Percentiles rank a stretch among this genome's conserved stretches.
Evolutionary conservation across 2,888 invertebrate genomes (phyloP).

Genomic region (Eurytoma californica): DNA sequence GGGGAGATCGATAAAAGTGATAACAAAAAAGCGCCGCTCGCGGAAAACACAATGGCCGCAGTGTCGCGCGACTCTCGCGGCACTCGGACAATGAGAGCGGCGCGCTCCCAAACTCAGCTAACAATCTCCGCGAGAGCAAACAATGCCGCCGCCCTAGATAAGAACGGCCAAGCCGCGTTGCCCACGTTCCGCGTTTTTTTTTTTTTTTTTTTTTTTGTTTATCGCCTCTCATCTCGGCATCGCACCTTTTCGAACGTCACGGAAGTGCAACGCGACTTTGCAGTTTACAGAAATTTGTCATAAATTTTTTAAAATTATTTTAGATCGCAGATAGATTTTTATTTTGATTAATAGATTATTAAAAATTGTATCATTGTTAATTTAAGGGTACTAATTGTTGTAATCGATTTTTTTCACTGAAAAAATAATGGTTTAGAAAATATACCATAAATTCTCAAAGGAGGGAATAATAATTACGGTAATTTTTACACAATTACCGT

Average conservation of each 20-base stretch:
- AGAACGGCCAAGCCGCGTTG: slow-evolving; percentile 57
- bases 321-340: not conserved
- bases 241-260: not conserved
- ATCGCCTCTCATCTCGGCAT: not conserved
- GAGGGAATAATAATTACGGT: too few species aligned
- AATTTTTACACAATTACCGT: too few species aligned
- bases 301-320: too few species aligned
- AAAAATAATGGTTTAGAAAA: too few species aligned
- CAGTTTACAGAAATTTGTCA: not conserved
- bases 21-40: slow-evolving; percentile 30
- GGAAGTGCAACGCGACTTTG: not conserved
- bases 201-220: not conserved
- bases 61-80: slow-evolving; percentile 62
- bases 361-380: too few species aligned
- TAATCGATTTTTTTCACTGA: too few species aligned
- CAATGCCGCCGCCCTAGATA: slow-evolving; percentile 63
- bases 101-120: slow-evolving; percentile 64
- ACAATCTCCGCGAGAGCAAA: slow-evolving; percentile 63
- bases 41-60: slow-evolving; percentile 63
- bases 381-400: too few species aligned
- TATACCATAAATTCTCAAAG: too few species aligned
- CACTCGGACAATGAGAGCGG: slow-evolving; percentile 63
- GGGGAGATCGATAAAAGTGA: slow-evolving; percentile 57
- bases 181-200: slow-evolving; percentile 25
- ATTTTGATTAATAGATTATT: too few species aligned